Evolutionary conservation across 2,888 invertebrate species (phyloP), one percentile per base, ranked within the genome.

Genomic region (Panopea generosa): DNA sequence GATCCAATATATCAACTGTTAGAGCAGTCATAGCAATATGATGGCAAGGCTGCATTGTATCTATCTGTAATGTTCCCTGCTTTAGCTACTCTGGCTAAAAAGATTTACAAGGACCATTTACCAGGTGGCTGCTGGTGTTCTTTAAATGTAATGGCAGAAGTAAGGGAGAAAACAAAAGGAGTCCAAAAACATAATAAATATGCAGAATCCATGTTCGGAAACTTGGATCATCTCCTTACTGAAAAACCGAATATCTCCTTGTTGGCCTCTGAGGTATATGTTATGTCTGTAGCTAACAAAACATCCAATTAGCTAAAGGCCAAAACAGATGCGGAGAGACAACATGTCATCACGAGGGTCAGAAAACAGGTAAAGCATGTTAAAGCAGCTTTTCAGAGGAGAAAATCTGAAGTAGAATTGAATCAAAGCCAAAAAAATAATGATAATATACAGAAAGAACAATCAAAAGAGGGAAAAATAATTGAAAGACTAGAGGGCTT

Each of bases 271-370:
- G 81, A 81, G 40, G 72, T 77, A 11, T 76, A 68, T 33, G 49
- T 82, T 1, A 69, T 79, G 75, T 79, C 77, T 33, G 45, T 63
- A 2, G 61, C 68, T 1, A 79, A 79, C 22, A 77, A 74, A 45
- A 82, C 82, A 22, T 38, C 24, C 14, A 4, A 20, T 7, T 79
- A 74, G 69, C 29, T 71, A 7, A 67, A 70, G 29, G 33, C 45
- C 2, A 79, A 79, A 66, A 24, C 20, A 1, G 45, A 77, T 16
- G 20, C 49, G 9, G 16, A 63, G 6, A 16, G 9, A 7, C 9
- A 7, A 11, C 9, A 11, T 11, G 16, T 40, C 40, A 40, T 11
- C 40, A 40, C 7, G 40, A n/a, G n/a, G n/a, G n/a, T n/a, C n/a
- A n/a, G n/a, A n/a, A n/a, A n/a, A n/a, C n/a, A n/a, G n/a, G n/a